Conservation (phyloP, 2,888 invertebrate genomes). For the Pachliopta kotzebuea region DNA sequence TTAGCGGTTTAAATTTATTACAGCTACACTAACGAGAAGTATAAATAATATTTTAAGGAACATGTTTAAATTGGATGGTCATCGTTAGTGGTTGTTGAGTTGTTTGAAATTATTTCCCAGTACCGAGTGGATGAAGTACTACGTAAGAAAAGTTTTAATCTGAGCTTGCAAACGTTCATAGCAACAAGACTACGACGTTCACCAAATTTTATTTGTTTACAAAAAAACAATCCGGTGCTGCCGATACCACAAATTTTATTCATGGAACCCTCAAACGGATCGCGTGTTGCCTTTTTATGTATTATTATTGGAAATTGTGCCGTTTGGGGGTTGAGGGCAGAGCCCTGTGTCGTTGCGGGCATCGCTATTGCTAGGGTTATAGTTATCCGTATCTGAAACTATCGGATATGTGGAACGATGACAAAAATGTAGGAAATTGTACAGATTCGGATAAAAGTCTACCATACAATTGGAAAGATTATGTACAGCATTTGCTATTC, state of each 20-base stretch:
- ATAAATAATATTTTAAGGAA: too few relatives aligned
- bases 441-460: background rate
- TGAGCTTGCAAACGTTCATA: background rate
- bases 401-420: background rate
- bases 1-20: too few relatives aligned
- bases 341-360: slow-evolving; percentile 8
- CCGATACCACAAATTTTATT: slow-evolving; percentile 24
- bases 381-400: slow-evolving; percentile 1
- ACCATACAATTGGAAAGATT: too few relatives aligned
- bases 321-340: slow-evolving; percentile 19
- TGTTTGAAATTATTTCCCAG: too few relatives aligned
- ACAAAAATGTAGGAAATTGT: background rate
- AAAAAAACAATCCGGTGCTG: slow-evolving; percentile 2
- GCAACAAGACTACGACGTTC: background rate
- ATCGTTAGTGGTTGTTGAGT: too few relatives aligned
- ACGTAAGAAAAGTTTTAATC: background rate
- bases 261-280: slow-evolving; percentile 23
- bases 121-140: too few relatives aligned
- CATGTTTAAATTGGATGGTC: too few relatives aligned
- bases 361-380: slow-evolving; percentile 6
- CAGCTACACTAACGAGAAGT: too few relatives aligned
- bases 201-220: slow-evolving; percentile 2
- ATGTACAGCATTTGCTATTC: too few relatives aligned
- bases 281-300: slow-evolving; percentile 27
- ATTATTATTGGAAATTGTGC: slow-evolving; percentile 28